phyloP scores from a whole-genome alignment of 2,113 vertebrate species.

The Todiramphus chloris region DNA sequence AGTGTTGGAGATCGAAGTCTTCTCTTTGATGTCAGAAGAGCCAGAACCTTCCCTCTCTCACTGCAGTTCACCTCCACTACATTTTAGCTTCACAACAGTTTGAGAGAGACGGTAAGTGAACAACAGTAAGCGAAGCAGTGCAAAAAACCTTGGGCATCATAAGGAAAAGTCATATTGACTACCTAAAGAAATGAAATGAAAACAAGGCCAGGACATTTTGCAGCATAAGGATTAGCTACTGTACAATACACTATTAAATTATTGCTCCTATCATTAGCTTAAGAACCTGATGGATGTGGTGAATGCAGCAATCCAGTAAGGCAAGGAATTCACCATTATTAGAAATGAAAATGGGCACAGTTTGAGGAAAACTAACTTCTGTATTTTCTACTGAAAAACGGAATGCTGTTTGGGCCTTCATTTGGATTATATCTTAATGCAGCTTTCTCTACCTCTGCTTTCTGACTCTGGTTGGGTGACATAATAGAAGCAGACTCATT shows the following conservation, averaged over 20 bases:
- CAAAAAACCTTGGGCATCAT: background rate
- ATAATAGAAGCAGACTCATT: background rate
- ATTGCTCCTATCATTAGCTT: background rate
- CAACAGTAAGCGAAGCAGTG: background rate
- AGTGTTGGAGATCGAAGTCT: background rate
- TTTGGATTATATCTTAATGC: background rate
- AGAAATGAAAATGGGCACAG: background rate
- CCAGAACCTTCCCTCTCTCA: background rate
- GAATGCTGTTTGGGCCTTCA: background rate
- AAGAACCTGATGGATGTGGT: background rate
- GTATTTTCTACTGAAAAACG: background rate
- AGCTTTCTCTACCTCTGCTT: background rate
- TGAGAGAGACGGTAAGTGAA: background rate
- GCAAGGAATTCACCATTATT: background rate
- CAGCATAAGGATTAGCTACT: slow-evolving; percentile 30
- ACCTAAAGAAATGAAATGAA: background rate
- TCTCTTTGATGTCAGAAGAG: background rate
- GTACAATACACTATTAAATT: slow-evolving; percentile 5
- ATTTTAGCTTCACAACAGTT: background rate
- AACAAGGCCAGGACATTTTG: slow-evolving; percentile 5
- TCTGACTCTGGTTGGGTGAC: background rate
- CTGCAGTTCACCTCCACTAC: background rate
- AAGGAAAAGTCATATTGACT: background rate
- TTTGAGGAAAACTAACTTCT: background rate
- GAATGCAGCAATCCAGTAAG: background rate